Evolutionary conservation across 2,888 invertebrate genomes (phyloP), one percentile per base, ranked within the genome.

Genomic region (Polydrusus cervinus): DNA sequence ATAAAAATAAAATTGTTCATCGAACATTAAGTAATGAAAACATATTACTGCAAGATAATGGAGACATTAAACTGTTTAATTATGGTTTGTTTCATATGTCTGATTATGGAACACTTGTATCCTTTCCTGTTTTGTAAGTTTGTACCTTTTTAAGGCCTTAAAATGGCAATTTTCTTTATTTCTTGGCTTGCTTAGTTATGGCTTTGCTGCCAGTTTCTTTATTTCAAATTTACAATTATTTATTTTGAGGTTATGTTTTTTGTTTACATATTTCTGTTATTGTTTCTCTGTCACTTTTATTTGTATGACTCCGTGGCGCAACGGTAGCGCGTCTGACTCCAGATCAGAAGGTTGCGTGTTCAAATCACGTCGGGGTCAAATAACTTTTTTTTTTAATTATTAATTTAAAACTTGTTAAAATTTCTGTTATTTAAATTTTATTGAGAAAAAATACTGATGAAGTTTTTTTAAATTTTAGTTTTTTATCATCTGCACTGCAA

Each of bases 341-440:
- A 95, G 95, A 95, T 95, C 95, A 95, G 95, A 95, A 95, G 95
- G 95, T 94, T 95, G 95, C 95, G 95, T 95, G 95, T 95, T 95
- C 95, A 94, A 95, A 94, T 95, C 95, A 95, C 95, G 94, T 95
- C 94, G 94, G 94, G 95, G 94, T 95, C 95, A 94, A 86, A 80
- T 55, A 18, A 49, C 57, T 69, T 67, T 69, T 74, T 69, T 64
- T 49, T n/a, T 20, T 61, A n/a, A n/a, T n/a, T n/a, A n/a, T n/a
- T n/a, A n/a, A n/a, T n/a, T n/a, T n/a, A n/a, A n/a, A n/a, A n/a
- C n/a, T n/a, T n/a, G n/a, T n/a, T n/a, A n/a, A n/a, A n/a, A n/a
- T n/a, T n/a, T n/a, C n/a, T n/a, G n/a, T n/a, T n/a, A n/a, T n/a
- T n/a, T n/a, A n/a, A n/a, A n/a, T n/a, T n/a, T n/a, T n/a, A n/a